Evolutionary conservation across 1,140 invertebrate genomes (phyloP), one percentile per base, ranked within the genome.

Genomic region (Arctopsyche grandis): DNA sequence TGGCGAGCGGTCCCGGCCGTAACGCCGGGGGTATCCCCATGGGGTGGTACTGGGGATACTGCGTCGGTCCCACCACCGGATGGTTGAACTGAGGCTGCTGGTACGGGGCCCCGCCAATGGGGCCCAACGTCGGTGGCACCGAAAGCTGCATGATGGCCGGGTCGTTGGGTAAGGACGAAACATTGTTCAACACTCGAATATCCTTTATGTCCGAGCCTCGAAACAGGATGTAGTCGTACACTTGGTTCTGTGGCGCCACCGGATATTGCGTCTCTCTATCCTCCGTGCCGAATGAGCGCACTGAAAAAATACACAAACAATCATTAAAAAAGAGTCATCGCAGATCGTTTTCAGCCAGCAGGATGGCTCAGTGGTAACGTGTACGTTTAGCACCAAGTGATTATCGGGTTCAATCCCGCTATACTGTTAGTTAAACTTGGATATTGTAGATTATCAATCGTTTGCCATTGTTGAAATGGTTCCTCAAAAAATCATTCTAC

Each of bases 191-290:
- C 78, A 99, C 97, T 86, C 97, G 93, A 83, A 99, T 97, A 87
- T 99, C 98, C 89, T 99, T 99, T 84, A 99, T 99, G 87, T 99
- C 98, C 83, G 95, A 94, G 29, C 98, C 98, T 81, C 98, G 90
- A 89, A 99, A 99, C 71, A 99, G 93, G 83, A 99, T 99, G 87
- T 98, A 99, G 84, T 99, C 98, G 89, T 99, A 99, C 44, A 99
- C 93, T 88, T 99, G 97, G 90, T 97, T 97, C 85, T 98, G 94
- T 56, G 97, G 95, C 56, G 95, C 93, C 46, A 99, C 97, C 77
- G 96, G 96, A 85, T 94, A 94, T 85, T 97, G 94, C 22, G 97
- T 96, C 80, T 97, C 95, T 52, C 98, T 90, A 85, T 99, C 97
- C 90, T 99, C 98, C 29, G 98, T 99, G 29, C 98, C 98, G 91